These are phyloP conservation scores for Hippocampus mohnikei DNA, from an alignment of 2,113 vertebrate species.

Conservation along the genomic window DNA sequence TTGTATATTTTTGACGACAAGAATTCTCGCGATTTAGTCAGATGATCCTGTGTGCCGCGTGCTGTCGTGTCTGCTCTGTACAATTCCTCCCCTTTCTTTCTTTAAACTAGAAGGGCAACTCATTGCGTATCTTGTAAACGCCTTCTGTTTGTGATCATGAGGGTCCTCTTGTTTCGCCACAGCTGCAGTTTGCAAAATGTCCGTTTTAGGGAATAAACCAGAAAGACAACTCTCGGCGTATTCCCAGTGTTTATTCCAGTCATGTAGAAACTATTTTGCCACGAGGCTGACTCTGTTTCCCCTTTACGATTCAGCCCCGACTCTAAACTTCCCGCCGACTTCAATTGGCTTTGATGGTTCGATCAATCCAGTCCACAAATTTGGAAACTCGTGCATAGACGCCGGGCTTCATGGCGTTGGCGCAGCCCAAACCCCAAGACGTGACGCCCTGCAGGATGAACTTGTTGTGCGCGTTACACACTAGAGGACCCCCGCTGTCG, in stretches of 20 bases:
- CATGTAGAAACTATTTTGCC: no score
- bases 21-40: no score
- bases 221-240: background rate
- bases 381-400: constrained; percentile 89
- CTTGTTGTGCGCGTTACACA: constrained; percentile 79
- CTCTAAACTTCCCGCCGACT: background rate
- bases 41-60: background rate
- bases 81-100: background rate
- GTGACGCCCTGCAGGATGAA: constrained; percentile 92
- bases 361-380: constrained; percentile 81
- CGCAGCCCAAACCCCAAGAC: constrained; percentile 95
- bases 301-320: background rate
- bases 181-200: no score
- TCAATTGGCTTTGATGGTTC: constrained; percentile 52
- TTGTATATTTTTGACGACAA: background rate
- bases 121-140: background rate
- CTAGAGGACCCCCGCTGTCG: constrained; percentile 94
- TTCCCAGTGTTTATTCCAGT: constrained; percentile 1
- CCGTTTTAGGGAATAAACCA: background rate
- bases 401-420: constrained; percentile 88
- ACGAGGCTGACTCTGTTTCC: background rate
- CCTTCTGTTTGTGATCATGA: no score
- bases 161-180: no score
- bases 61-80: background rate
- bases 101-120: background rate